Evolutionary conservation across 1,140 invertebrate genomes (phyloP).

Genomic region (Hermetia illucens): DNA sequence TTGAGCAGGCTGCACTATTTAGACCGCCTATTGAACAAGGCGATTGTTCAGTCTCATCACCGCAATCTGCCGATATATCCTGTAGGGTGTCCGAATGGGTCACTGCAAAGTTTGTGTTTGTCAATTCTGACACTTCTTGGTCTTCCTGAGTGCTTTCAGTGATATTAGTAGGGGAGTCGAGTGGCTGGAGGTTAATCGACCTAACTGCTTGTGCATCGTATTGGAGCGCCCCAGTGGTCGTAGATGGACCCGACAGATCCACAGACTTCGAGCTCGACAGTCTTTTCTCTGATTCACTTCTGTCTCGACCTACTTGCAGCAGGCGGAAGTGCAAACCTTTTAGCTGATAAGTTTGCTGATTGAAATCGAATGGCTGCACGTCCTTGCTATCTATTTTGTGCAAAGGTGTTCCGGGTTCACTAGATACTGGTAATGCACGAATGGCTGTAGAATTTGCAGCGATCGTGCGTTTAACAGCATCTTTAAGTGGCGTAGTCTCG

Average conservation of each 20-base stretch:
- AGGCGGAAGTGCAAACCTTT: too few species aligned
- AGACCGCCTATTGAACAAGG: constrained; percentile 39
- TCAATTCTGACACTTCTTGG: constrained; percentile 1
- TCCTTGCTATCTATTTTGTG: too few species aligned
- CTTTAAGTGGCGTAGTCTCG: constrained; percentile 72
- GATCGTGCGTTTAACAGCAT: constrained; percentile 27
- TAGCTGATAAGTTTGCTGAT: too few species aligned
- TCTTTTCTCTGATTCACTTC: too few species aligned
- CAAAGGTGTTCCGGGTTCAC: constrained; percentile 48
- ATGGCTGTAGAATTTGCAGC: constrained; percentile 44
- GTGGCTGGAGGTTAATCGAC: too few species aligned
- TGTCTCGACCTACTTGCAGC: too few species aligned
- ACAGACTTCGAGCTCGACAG: too few species aligned
- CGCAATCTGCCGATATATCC: constrained; percentile 5
- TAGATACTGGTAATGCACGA: constrained; percentile 37
- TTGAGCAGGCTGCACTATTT: constrained; percentile 43
- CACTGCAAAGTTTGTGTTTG: neutral
- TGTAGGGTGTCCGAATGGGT: neutral
- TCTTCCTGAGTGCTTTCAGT: neutral
- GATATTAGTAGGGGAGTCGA: constrained; percentile 2
- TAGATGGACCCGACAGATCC: too few species aligned
- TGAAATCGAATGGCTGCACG: too few species aligned
- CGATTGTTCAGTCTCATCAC: constrained; percentile 32
- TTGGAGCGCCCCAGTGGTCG: too few species aligned
- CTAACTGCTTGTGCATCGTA: too few species aligned